A percentile compares a stretch with the other conserved stretches of the same genome.
phyloP scores from a whole-genome alignment of 2,888 invertebrate genomes.

The Colletes collaris region DNA sequence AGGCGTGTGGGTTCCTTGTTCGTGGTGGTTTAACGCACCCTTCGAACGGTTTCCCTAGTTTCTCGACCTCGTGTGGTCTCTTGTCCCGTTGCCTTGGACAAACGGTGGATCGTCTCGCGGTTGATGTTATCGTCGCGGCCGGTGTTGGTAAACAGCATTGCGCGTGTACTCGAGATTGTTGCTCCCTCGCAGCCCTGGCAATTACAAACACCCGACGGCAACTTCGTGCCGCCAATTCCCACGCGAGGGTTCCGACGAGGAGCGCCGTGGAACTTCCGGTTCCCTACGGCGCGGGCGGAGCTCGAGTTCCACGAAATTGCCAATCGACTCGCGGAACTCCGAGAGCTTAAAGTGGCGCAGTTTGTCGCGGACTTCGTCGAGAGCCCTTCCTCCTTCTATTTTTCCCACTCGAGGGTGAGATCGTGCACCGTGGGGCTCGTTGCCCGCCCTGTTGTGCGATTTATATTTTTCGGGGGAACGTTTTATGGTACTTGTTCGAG shows the following conservation, averaged over 20 bases:
- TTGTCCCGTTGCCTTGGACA: conserved; percentile 45
- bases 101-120: conserved; percentile 56
- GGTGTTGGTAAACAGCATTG: conserved; percentile 35
- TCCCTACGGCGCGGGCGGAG: background rate
- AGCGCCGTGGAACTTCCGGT: background rate
- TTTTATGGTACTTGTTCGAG: no score
- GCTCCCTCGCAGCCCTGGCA: conserved; percentile 46
- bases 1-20: background rate
- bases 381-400: no score
- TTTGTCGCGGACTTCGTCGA: no score
- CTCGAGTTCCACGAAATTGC: conserved; percentile 28
- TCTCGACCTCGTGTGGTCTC: conserved; percentile 3
- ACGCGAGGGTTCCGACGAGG: conserved; percentile 11
- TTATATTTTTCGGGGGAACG: no score
- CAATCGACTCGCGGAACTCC: conserved; percentile 32
- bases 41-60: background rate
- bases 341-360: background rate
- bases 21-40: background rate
- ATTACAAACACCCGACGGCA: conserved; percentile 65
- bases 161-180: conserved; percentile 18
- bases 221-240: conserved; percentile 34
- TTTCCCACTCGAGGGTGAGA: no score
- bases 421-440: no score
- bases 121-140: conserved; percentile 61
- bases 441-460: no score